Evolutionary conservation across 2,797 vertebrate species (phyloP).

Genomic region (Sciaenops ocellatus): DNA sequence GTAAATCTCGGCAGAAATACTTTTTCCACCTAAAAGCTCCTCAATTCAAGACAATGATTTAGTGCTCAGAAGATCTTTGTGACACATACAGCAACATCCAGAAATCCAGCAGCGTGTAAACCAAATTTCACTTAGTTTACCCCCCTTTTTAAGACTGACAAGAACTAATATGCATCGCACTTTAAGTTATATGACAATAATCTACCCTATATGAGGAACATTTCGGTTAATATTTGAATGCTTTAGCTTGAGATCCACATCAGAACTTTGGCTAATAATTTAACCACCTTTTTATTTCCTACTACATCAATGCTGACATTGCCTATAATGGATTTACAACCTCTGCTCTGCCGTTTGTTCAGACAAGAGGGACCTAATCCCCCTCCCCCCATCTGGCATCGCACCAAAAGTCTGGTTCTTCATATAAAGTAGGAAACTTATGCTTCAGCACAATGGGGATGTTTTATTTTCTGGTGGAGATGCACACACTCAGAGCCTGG

Average conservation of each 20-base stretch:
- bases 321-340: slow-evolving; percentile 61
- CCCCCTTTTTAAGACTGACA: not conserved
- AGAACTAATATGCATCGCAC: not conserved
- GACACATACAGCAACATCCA: not conserved
- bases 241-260: slow-evolving; percentile 1
- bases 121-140: not conserved
- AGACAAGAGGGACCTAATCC: slow-evolving; percentile 30
- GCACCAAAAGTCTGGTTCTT: slow-evolving; percentile 54
- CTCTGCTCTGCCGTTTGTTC: slow-evolving; percentile 29
- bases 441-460: slow-evolving; percentile 68
- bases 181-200: not conserved
- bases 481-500: slow-evolving; percentile 25
- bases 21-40: slow-evolving; percentile 18
- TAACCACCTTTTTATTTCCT: slow-evolving; percentile 41
- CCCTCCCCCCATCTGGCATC: slow-evolving; percentile 37
- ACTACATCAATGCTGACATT: slow-evolving; percentile 52
- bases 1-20: slow-evolving; percentile 15
- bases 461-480: slow-evolving; percentile 70
- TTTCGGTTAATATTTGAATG: slow-evolving; percentile 16
- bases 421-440: slow-evolving; percentile 63
- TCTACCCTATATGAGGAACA: not conserved
- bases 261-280: slow-evolving; percentile 34
- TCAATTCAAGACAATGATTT: not conserved
- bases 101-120: not conserved
- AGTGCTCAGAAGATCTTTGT: not conserved